Evolutionary conservation across 92 coral and sea anemone species (phyloP), one percentile per base, ranked within the genome.

Genomic region (Parazoanthus swiftii): DNA sequence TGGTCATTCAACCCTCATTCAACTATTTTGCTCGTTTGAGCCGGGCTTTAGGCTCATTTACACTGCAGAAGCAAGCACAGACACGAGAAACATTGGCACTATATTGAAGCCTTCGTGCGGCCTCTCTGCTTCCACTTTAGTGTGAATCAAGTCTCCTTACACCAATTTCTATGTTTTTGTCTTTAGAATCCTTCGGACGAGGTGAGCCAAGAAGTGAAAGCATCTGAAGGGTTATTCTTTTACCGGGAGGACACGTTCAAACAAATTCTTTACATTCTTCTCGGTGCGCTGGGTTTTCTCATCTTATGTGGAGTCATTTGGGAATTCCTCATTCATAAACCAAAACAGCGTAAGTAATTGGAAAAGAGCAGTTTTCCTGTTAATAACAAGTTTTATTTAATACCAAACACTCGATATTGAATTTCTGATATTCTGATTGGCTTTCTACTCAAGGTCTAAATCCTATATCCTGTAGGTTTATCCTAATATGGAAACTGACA

Each of bases 111-210:
- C 58, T 15, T 14, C 1, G 16, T 51, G 58, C 16, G 58, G 13
- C 58, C 15, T 63, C 6, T 16, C n/a, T 63, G 0, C 6, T 63
- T 16, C 68, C n/a, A 13, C 33, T 29, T 29, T 0, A 29, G 33
- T 29, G 33, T 29, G 33, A 29, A 29, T 29, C 50, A n/a, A 75
- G 21, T 25, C 37, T 6, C 43, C 39, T 80, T 25, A 80, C 66
- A 80, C n/a, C 20, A 38, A 36, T 51, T 1, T 29, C 33, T 29
- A 29, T 21, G 20, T 39, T 23, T 26, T 23, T 82, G n/a, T 20
- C 73, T 16, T 18, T 71, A 97, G 99, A 97, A 97, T 77, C 99
- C 99, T 46, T 95, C 99, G 6, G 99, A 97, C 85, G 99, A 94
- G 35, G 94, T 95, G 33, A 97, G 99, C 68, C 98, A 97, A 79